phyloP scores from a whole-genome alignment of 2,113 vertebrate genomes.

The Butorides virescens region DNA sequence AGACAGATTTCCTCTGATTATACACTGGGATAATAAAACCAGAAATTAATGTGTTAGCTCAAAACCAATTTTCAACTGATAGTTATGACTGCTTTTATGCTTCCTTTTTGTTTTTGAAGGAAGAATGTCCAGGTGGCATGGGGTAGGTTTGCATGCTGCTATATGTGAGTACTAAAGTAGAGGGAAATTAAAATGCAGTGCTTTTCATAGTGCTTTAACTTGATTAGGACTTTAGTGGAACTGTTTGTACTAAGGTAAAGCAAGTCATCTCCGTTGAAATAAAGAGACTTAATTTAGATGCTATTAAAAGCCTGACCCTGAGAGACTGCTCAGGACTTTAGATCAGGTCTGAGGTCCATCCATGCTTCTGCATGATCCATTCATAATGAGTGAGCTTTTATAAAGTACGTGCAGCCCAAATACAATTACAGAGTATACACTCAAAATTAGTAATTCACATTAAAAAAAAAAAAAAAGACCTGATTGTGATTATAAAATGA shows the following conservation, averaged over 20 bases:
- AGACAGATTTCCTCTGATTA: background rate
- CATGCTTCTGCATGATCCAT: background rate
- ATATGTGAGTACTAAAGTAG: background rate
- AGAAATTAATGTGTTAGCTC: background rate
- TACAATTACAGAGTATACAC: background rate
- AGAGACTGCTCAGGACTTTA: background rate
- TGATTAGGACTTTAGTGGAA: background rate
- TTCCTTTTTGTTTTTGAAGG: background rate
- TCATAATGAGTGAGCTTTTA: background rate
- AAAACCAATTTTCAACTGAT: background rate
- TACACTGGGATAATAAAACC: background rate
- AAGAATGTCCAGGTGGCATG: background rate
- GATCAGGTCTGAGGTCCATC: background rate
- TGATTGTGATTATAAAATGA: background rate
- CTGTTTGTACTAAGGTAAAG: background rate
- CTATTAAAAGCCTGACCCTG: background rate
- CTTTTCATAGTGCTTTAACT: background rate
- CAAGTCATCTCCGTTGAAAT: background rate
- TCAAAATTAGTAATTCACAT: background rate
- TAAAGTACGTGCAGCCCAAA: background rate
- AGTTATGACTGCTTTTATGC: background rate
- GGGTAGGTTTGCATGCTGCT: background rate
- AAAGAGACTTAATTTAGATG: background rate
- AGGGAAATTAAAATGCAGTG: background rate
- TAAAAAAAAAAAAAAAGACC: background rate